phyloP scores from a whole-genome alignment of 1,140 invertebrate genomes.

The Drosophila seguyi region DNA sequence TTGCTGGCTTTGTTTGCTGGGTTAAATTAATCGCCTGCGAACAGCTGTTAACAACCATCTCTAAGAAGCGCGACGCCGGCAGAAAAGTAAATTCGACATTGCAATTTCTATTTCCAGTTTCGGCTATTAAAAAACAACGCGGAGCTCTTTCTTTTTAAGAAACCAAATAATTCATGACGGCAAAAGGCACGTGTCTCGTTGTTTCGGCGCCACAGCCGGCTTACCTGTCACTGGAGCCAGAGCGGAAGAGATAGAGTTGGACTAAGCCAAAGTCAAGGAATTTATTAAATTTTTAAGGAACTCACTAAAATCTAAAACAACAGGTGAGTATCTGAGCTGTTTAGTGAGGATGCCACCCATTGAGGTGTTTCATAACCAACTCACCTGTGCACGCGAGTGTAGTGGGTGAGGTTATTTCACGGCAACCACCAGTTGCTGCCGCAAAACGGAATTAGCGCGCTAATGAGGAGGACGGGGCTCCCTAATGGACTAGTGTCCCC shows the following conservation, averaged over 20 bases:
- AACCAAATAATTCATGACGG: slow-evolving; percentile 26
- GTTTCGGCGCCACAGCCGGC: slow-evolving; percentile 25
- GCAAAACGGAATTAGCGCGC: not conserved
- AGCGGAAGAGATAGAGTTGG: slow-evolving; percentile 3
- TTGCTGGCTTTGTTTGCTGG: not conserved
- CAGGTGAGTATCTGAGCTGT: not conserved
- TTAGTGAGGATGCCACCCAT: not conserved
- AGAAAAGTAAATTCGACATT: too few species aligned
- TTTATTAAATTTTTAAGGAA: slow-evolving; percentile 17
- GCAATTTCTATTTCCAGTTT: slow-evolving; percentile 3
- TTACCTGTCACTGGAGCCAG: slow-evolving; percentile 6
- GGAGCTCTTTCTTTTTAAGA: not conserved
- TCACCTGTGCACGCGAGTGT: slow-evolving; percentile 8
- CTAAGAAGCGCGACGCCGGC: slow-evolving; percentile 2
- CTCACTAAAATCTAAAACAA: not conserved
- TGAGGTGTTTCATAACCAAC: slow-evolving; percentile 28
- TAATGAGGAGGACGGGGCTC: not conserved
- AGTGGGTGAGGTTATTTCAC: slow-evolving; percentile 17
- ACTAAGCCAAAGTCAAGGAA: slow-evolving; percentile 19
- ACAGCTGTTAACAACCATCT: not conserved
- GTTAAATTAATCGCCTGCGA: not conserved
- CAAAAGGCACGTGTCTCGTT: slow-evolving; percentile 22
- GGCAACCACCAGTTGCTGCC: slow-evolving; percentile 46
- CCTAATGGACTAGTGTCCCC: slow-evolving; percentile 9
- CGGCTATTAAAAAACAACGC: not conserved